A percentile compares a stretch with the other conserved stretches of the same genome.
Evolutionary conservation across 2,797 vertebrate species (phyloP).

Genomic region (Pseudochirops corinnae): DNA sequence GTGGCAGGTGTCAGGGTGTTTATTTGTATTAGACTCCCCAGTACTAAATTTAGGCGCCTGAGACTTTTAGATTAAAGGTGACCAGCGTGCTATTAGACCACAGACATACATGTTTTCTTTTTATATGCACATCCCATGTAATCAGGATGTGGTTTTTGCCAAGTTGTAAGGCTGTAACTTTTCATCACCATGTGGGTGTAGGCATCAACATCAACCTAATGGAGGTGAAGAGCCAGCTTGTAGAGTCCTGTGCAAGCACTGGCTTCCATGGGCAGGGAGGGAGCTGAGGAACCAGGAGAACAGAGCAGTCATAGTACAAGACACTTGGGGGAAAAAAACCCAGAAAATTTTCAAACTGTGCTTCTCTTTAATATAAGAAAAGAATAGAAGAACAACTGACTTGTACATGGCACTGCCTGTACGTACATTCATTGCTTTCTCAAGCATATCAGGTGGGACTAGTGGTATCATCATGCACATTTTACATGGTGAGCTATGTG

Average conservation of each 20-base stretch:
- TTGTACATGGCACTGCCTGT: background rate
- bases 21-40: slow-evolving; percentile 84
- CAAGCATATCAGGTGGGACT: background rate
- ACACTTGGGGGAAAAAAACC: slow-evolving; percentile 20
- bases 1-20: slow-evolving; percentile 83
- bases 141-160: slow-evolving; percentile 88
- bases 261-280: slow-evolving; percentile 41
- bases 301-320: slow-evolving; percentile 66
- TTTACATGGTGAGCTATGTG: background rate
- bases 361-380: slow-evolving; percentile 64
- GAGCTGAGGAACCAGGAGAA: slow-evolving; percentile 53
- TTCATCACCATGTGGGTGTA: slow-evolving; percentile 78
- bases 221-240: slow-evolving; percentile 21
- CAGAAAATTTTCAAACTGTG: slow-evolving; percentile 64
- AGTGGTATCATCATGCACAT: background rate
- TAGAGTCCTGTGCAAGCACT: slow-evolving; percentile 65
- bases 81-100: slow-evolving; percentile 80
- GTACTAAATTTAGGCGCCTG: slow-evolving; percentile 84
- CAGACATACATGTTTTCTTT: slow-evolving; percentile 86
- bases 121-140: slow-evolving; percentile 83
- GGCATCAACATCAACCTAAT: slow-evolving; percentile 67
- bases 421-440: background rate
- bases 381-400: slow-evolving; percentile 24
- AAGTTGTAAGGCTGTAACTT: slow-evolving; percentile 79
- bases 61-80: slow-evolving; percentile 83